Evolutionary conservation across 2,888 invertebrate species (phyloP).

Genomic region (Tyria jacobaeae): DNA sequence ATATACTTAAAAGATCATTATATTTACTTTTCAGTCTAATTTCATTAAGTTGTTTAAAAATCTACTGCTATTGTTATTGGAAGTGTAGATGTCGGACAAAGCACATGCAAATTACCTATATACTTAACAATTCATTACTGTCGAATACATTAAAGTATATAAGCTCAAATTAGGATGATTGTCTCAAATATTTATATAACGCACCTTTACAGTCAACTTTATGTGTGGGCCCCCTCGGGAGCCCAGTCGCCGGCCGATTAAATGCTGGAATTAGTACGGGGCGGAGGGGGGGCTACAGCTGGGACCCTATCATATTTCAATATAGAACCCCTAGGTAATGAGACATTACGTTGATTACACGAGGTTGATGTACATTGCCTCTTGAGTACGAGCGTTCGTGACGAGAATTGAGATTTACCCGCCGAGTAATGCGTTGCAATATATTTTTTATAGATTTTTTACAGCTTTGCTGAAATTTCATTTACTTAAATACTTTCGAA

Average conservation of each 20-base stretch:
- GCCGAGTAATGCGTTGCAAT: slow-evolving; percentile 15
- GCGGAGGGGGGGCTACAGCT: slow-evolving; percentile 65
- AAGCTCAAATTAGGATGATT: neutral
- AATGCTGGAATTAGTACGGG: slow-evolving; percentile 68
- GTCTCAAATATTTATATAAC: neutral
- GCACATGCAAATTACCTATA: too few species aligned
- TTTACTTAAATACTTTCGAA: too few species aligned
- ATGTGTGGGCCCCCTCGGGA: slow-evolving; percentile 12
- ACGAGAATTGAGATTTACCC: slow-evolving; percentile 29
- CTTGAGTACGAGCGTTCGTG: slow-evolving; percentile 44
- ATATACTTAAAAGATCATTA: too few species aligned
- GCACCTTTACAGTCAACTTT: neutral
- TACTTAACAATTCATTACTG: too few species aligned
- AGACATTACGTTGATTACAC: slow-evolving; percentile 50
- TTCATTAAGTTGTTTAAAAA: too few species aligned
- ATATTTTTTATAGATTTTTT: slow-evolving; percentile 3
- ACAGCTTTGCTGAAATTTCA: neutral
- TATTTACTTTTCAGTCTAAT: too few species aligned
- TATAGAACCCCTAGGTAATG: slow-evolving; percentile 54
- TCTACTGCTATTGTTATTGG: too few species aligned
- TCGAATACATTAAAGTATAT: too few species aligned
- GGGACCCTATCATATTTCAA: slow-evolving; percentile 74
- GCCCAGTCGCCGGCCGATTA: slow-evolving; percentile 61
- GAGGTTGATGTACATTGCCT: slow-evolving; percentile 50
- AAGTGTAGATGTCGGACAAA: too few species aligned